Evolutionary conservation across 2,888 invertebrate species (phyloP), one percentile per base, ranked within the genome.

Genomic region (Caenorhabditis doughertyi): DNA sequence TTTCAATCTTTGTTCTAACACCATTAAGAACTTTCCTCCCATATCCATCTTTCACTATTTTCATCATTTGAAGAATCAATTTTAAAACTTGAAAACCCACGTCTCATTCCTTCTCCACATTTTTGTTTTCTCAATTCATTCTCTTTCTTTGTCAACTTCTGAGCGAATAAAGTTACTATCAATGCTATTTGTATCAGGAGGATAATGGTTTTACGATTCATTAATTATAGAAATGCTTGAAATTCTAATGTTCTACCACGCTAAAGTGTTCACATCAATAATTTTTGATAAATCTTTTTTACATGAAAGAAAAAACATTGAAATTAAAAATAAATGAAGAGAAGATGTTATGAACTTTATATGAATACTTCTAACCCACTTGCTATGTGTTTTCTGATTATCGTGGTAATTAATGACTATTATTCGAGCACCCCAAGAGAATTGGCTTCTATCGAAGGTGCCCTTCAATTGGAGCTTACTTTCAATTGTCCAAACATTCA

Each of bases 1-100:
- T 44, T 8, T 29, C 39, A 16, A 72, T 65, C n/a, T 16, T 51
- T 35, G 68, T 21, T n/a, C 13, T 32, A 16, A 44, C 11, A 11
- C 80, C 80, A 32, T 72, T 65, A 16, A 73, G 21, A 23, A 80
- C 39, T 27, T 80, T 80, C 32, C 80, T 58, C n/a, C 68, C 42
- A 27, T 76, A 76, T 25, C 39, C 16, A 5, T 25, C 25, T 13
- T 51, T 42, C n/a, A 76, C 76, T 76, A 44, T 21, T 25, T 39
- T 9, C 5, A 42, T 27, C 23, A 5, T 9, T 18, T 0, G 29
- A 29, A 11, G n/a, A 18, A n/a, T 29, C 32, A 4, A 3, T 21
- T 51, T 25, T 25, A 53, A n/a, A 1, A 5, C 16, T 4, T 5
- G 16, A 3, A 32, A 3, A 32, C 76, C 11, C 53, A 76, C 76